Evolutionary conservation across 2,888 invertebrate genomes (phyloP).

Genomic region (Agrochola circellaris): DNA sequence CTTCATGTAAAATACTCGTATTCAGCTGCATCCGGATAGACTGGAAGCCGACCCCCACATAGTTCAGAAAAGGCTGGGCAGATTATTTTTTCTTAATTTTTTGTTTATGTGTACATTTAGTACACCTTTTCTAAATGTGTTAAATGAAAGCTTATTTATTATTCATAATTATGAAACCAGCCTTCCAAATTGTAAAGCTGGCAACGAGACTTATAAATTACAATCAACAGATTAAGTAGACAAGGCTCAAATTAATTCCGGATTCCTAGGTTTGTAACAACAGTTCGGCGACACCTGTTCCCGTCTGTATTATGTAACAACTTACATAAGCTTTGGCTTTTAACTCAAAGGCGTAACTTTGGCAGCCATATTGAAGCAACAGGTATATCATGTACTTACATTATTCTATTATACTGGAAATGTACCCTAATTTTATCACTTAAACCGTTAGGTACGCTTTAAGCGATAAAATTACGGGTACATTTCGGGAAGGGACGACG

Average conservation of each 20-base stretch:
- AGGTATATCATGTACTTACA: constrained; percentile 67
- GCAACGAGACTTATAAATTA: constrained; percentile 54
- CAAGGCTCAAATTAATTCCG: constrained; percentile 69
- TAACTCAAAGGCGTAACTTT: constrained; percentile 71
- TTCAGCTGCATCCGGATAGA: not conserved
- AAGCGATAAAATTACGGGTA: constrained; percentile 47
- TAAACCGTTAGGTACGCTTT: constrained; percentile 45
- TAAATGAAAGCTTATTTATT: not conserved
- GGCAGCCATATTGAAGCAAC: constrained; percentile 67
- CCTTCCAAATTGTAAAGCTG: constrained; percentile 5
- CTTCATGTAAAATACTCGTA: not conserved
- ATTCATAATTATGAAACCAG: not conserved
- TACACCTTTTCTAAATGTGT: not conserved
- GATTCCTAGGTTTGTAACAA: constrained; percentile 59
- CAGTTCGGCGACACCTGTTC: constrained; percentile 74
- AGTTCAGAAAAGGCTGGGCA: too few species aligned
- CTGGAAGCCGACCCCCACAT: not conserved
- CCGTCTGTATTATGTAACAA: constrained; percentile 69
- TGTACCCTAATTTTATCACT: too few species aligned
- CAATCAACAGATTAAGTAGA: constrained; percentile 61
- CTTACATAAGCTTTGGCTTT: constrained; percentile 73
- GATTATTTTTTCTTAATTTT: too few species aligned
- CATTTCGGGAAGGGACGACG: constrained; percentile 19
- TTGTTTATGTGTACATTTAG: too few species aligned
- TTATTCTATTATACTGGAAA: constrained; percentile 60